These are phyloP conservation scores for Phodopus roborovskii DNA, from an alignment of 2,113 vertebrate species.

Conservation along the genomic window DNA sequence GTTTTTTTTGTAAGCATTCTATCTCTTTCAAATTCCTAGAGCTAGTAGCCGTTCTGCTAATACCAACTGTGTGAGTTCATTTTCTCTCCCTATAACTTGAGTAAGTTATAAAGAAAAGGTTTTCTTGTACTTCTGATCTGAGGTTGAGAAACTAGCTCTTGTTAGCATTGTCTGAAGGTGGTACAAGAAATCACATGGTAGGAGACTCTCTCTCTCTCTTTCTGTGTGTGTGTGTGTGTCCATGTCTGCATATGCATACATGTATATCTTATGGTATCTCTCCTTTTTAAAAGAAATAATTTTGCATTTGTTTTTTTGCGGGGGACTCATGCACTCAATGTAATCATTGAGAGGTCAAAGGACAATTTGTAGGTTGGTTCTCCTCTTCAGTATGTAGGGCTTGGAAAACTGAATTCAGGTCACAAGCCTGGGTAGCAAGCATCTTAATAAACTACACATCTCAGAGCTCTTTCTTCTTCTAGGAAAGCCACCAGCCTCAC, in stretches of 20 bases:
- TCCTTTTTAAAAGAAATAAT: background rate
- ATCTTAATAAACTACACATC: background rate
- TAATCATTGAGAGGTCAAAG: background rate
- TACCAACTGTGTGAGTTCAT: background rate
- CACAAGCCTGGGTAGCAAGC: background rate
- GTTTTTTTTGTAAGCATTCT: background rate
- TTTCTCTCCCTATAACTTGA: background rate
- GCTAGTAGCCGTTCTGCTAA: background rate
- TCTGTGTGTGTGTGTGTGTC: background rate
- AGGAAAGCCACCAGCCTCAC: background rate
- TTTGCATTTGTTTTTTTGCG: background rate
- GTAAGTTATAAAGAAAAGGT: background rate
- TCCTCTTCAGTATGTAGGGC: background rate
- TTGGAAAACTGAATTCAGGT: background rate
- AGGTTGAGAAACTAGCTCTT: background rate
- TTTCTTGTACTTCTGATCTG: background rate
- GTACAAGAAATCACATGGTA: background rate
- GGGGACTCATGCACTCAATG: background rate
- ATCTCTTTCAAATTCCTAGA: background rate
- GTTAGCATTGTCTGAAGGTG: background rate
- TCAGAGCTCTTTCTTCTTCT: background rate
- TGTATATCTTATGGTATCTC: background rate
- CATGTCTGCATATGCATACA: background rate
- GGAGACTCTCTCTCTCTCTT: background rate
- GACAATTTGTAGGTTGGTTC: background rate